These are phyloP conservation scores for Epinephelus moara DNA, from an alignment of 2,113 vertebrate genomes.

Conservation along the genomic window DNA sequence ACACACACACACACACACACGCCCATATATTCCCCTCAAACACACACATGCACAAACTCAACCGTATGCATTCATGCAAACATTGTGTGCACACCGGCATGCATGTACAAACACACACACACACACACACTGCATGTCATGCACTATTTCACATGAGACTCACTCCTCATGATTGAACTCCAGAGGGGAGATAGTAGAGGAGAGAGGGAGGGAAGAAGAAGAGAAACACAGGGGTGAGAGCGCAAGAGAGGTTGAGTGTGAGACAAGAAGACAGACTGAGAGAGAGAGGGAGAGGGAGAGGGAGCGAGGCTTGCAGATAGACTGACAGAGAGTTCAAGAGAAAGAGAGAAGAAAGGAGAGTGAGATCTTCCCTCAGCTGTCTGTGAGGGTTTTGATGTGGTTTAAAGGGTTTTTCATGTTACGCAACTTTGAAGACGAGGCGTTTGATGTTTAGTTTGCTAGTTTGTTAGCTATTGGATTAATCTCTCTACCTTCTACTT, in stretches of 20 bases:
- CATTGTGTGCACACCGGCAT: conserved; percentile 19
- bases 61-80: conserved; percentile 62
- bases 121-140: conserved; percentile 53
- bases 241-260: conserved; percentile 33
- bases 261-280: conserved; percentile 25
- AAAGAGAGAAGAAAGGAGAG: conserved; percentile 65
- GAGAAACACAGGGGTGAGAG: conserved; percentile 13
- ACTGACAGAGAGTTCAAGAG: conserved; percentile 67
- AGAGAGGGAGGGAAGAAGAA: conserved; percentile 16
- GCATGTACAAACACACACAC: conserved; percentile 30
- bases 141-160: conserved; percentile 75
- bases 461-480: conserved; percentile 80
- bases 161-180: conserved; percentile 64
- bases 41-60: conserved; percentile 31
- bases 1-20: conserved; percentile 36
- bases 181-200: conserved; percentile 44
- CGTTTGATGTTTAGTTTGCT: conserved; percentile 80
- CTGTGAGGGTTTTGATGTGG: conserved; percentile 74
- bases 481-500: conserved; percentile 68
- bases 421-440: conserved; percentile 82
- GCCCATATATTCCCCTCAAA: background rate
- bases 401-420: conserved; percentile 81
- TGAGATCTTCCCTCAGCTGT: conserved; percentile 75
- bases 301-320: conserved; percentile 55
- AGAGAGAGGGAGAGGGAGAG: conserved; percentile 26